Base-by-base conservation (phyloP, 2,888 invertebrate species). In the Coecobrya sp. region DNA sequence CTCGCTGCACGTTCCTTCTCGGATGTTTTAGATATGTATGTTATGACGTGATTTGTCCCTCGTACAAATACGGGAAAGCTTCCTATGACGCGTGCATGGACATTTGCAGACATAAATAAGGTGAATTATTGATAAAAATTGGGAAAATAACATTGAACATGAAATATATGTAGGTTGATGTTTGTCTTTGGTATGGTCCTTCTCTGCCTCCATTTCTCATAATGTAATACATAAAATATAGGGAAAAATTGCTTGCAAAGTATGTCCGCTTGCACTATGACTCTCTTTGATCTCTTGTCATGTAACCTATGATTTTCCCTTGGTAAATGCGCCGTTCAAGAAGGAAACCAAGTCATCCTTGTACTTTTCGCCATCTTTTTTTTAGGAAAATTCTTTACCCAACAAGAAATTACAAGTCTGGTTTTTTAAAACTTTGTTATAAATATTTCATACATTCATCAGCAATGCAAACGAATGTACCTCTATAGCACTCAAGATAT, bases 91-190 rank as follows among this genome's bases (percentile, higher is more conserved):
- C 36, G 30, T 36, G n/a, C 68, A 36, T 13, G 68, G n/a, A 30
- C 68, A 36, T n/a, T 73, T 73, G 8, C 22, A 45, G 16, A 73
- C n/a, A 73, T 73, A 73, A 45, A 73, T 73, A 36, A 42, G 36
- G 22, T 45, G 73, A n/a, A 73, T 45, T 73, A 73, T 73, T 73
- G 42, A 19, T 10, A 73, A 45, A 73, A 73, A 45, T 22, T 19
- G n/a, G 73, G 0, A 45, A 42, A 73, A 16, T 16, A 19, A 8
- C 73, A 73, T 73, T 42, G 42, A 73, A 10, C 11, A 73, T 73
- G 73, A 73, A 73, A 45, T 73, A 73, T 73, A n/a, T n/a, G n/a
- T 73, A 22, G 10, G 8, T 73, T 73, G 45, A 45, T 45, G 45
- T 73, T 73, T 73, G 42, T 8, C 19, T 45, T 45, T 45, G 45